A percentile compares a stretch with the other conserved stretches of the same genome.
Conservation (phyloP, 2,888 invertebrate species). For the Stenodera caucasica region DNA sequence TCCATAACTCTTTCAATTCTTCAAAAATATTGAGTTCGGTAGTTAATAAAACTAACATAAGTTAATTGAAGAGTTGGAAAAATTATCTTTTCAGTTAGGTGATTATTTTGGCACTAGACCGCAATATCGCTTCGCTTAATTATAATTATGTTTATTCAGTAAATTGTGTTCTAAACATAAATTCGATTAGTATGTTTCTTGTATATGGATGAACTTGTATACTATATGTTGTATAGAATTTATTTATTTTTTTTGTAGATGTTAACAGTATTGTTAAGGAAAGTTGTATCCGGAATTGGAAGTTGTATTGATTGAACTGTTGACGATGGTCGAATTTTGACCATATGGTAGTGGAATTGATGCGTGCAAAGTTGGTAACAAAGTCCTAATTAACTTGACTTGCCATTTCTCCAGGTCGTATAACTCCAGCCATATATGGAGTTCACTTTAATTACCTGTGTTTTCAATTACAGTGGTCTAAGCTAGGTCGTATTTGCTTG, state of each 20-base stretch:
- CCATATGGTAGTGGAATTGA: conserved; percentile 33
- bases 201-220: neutral
- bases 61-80: too few species aligned
- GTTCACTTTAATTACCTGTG: conserved; percentile 42
- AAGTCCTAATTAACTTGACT: conserved; percentile 39
- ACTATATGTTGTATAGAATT: too few species aligned
- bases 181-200: neutral
- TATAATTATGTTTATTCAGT: neutral
- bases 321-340: conserved; percentile 15
- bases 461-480: conserved; percentile 42
- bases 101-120: too few species aligned
- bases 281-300: neutral
- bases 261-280: neutral
- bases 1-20: too few species aligned
- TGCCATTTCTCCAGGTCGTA: conserved; percentile 24
- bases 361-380: conserved; percentile 36
- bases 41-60: too few species aligned
- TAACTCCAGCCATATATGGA: conserved; percentile 34
- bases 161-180: neutral
- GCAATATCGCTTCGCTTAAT: neutral
- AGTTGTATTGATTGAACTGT: neutral
- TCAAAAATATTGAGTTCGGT: too few species aligned
- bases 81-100: too few species aligned
- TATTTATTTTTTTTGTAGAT: neutral
- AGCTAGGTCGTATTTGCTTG: conserved; percentile 28